Evolutionary conservation across 2,888 invertebrate genomes (phyloP), one percentile per base, ranked within the genome.

Genomic region (Galerucella calmariensis): DNA sequence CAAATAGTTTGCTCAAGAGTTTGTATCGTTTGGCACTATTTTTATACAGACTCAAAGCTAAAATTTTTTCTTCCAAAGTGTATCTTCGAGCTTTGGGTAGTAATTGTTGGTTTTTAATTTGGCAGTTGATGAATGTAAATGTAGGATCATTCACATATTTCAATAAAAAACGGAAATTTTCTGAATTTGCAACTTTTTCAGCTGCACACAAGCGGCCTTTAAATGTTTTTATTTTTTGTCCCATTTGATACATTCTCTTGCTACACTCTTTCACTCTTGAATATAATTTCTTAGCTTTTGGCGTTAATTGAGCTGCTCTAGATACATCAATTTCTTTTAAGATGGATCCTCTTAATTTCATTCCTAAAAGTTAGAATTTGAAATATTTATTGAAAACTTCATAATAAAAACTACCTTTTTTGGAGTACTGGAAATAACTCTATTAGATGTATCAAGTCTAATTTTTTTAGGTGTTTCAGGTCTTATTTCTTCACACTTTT

Each of bases 231-330:
- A 51, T 51, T 12, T 51, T 51, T 51, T 51, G 51, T 51, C 51
- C 51, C 51, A 51, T 51, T 51, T 14, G 51, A 14, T 51, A 51
- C 51, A 51, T 51, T 51, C 12, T 51, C 14, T 51, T 51, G 51
- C 51, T 14, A 51, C 51, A 51, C 14, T 51, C 51, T 51, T 51
- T 51, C 51, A 51, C 14, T 51, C 51, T 51, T 51, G 51, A 51
- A 51, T 51, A 51, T 51, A 51, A 51, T 51, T 51, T 51, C 14
- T 51, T 51, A 51, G 51, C 51, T 51, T 51, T 51, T 51, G 51
- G 51, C 12, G 51, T 14, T 51, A 51, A 51, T 51, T 51, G 14
- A 51, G 12, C 51, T 51, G 51, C 51, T 51, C 51, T 51, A 14
- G 11, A 14, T 51, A 51, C 51, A 51, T 51, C 14, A 12, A 51